phyloP scores from a whole-genome alignment of 2,888 invertebrate species.

The Drosophila multiciliata region DNA sequence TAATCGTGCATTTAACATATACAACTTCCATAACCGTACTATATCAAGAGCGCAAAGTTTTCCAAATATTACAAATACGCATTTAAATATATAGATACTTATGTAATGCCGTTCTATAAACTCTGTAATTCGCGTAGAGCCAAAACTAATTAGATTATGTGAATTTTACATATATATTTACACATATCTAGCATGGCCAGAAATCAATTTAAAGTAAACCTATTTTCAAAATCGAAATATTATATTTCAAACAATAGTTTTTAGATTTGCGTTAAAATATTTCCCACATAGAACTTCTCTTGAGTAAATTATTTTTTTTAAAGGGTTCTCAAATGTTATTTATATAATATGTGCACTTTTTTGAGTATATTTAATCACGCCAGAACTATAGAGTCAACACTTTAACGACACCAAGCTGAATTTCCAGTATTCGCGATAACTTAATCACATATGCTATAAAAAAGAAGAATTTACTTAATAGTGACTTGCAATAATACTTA shows the following conservation, averaged over 20 bases:
- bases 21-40: constrained; percentile 53
- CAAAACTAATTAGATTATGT: constrained; percentile 42
- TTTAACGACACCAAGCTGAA: constrained; percentile 40
- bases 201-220: constrained; percentile 12
- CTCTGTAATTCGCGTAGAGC: constrained; percentile 43
- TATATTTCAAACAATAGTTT: constrained; percentile 30
- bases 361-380: constrained; percentile 52
- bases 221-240: constrained; percentile 46
- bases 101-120: constrained; percentile 31
- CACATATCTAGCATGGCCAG: constrained; percentile 24
- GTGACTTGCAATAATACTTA: constrained; percentile 55
- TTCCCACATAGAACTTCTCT: constrained; percentile 36
- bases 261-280: constrained; percentile 44
- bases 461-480: constrained; percentile 16
- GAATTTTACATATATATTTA: constrained; percentile 18
- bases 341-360: constrained; percentile 72
- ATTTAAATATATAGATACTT: constrained; percentile 36
- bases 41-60: constrained; percentile 40
- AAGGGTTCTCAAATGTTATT: constrained; percentile 57
- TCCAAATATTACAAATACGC: constrained; percentile 53
- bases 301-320: constrained; percentile 11
- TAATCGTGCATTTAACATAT: constrained; percentile 67
- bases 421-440: constrained; percentile 27
- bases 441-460: constrained; percentile 30
- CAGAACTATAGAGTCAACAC: constrained; percentile 23